Percentiles rank a stretch among this genome's conserved stretches.
Evolutionary conservation across 2,888 invertebrate genomes (phyloP).

Genomic region (Drosophila lutescens): DNA sequence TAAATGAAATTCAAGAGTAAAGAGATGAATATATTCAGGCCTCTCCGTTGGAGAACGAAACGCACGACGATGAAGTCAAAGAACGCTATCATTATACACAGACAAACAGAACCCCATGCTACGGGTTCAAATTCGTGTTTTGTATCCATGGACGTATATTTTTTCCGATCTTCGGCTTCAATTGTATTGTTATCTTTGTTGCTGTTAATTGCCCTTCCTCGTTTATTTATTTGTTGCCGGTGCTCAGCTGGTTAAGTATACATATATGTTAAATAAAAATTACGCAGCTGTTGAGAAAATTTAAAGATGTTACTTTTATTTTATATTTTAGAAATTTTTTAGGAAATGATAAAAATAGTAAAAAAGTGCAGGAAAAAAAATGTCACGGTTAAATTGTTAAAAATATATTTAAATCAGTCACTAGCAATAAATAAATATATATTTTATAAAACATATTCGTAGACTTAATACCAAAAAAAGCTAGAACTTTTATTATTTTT

Average conservation of each 20-base stretch:
- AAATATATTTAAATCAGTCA: neutral
- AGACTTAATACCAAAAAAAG: no score
- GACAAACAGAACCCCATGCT: constrained; percentile 32
- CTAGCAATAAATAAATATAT: no score
- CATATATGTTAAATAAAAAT: neutral
- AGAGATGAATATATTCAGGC: constrained; percentile 1
- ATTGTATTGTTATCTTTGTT: constrained; percentile 43
- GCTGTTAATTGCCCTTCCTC: constrained; percentile 60
- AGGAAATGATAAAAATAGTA: neutral
- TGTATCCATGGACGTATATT: constrained; percentile 11
- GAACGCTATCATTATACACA: constrained; percentile 60
- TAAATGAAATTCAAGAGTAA: constrained; percentile 1
- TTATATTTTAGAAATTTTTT: neutral
- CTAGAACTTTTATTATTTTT: neutral
- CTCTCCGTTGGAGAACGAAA: constrained; percentile 24
- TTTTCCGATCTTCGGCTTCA: constrained; percentile 17
- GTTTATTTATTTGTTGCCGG: constrained; percentile 6
- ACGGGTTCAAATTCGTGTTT: constrained; percentile 20
- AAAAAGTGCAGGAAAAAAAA: no score
- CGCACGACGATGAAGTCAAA: constrained; percentile 61
- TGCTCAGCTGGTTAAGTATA: constrained; percentile 19
- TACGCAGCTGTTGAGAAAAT: neutral
- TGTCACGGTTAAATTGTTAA: no score
- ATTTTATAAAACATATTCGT: no score
- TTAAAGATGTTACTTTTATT: neutral